phyloP scores from a whole-genome alignment of 2,113 vertebrate species.

The Eira barbara region DNA sequence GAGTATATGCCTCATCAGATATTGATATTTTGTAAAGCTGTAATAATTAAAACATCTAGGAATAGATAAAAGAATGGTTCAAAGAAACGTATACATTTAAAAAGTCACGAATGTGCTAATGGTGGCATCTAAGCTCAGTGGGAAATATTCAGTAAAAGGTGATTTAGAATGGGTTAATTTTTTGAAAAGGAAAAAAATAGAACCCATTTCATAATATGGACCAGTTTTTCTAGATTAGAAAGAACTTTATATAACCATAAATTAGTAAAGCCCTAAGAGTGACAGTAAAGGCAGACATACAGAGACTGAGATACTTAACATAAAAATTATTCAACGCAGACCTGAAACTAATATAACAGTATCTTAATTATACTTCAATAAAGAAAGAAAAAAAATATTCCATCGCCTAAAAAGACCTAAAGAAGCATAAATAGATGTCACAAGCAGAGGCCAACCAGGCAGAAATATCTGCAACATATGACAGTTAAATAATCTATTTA shows the following conservation, averaged over 20 bases:
- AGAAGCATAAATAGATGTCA: background rate
- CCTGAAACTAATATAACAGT: background rate
- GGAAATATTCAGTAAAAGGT: background rate
- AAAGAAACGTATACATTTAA: background rate
- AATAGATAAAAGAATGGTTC: background rate
- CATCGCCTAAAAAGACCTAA: background rate
- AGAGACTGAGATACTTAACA: background rate
- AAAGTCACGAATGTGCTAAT: background rate
- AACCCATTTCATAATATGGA: background rate
- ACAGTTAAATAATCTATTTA: constrained; percentile 45
- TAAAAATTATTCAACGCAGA: constrained; percentile 3
- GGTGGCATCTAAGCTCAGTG: background rate
- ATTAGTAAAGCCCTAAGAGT: background rate
- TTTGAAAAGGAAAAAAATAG: background rate
- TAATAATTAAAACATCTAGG: background rate
- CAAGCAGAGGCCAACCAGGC: constrained; percentile 16
- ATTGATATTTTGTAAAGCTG: background rate
- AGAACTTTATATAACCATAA: background rate
- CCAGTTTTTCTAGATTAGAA: background rate
- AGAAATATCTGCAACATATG: constrained; percentile 47
- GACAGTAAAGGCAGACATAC: background rate
- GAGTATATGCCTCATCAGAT: background rate
- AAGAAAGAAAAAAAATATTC: background rate
- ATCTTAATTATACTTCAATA: background rate
- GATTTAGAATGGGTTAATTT: background rate